Base-by-base conservation (phyloP, 2,888 invertebrate genomes). In the Parascotia fuliginaria region DNA sequence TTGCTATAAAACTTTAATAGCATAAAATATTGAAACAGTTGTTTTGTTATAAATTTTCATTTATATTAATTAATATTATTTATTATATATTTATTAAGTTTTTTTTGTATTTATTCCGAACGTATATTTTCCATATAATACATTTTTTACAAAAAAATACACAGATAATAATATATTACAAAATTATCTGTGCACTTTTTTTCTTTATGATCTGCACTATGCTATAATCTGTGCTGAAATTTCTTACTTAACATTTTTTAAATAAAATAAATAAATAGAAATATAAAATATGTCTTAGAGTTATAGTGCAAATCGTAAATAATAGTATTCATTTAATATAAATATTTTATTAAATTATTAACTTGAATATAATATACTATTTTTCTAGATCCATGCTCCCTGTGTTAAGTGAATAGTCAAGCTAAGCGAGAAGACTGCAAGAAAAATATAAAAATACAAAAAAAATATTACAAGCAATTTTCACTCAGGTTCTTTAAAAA, bases 301-400 rank as follows among this genome's bases (percentile, higher is more conserved):
- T 11, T 13, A 22, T 40, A 32, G 28, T 38, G 45, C 66, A 44
- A 39, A 47, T 56, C 49, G 52, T 31, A 15, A 41, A 48, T 51
- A 15, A 1, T 5, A 19, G 19, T 19, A 19, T 19, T 19, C 5
- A 19, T 5, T 34, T 1, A 13, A 29, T 33, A 42, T 42, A 28
- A 49, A 1, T 49, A 24, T 37, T 7, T 24, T 24, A 24, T 28
- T 12, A 16, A 3, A 31, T 27, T 42, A 57, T 42, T 65, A 65
- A 66, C 42, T 11, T 19, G n/a, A 49, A 29, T 41, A 59, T 55
- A 61, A 19, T 19, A n/a, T 60, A 72, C 71, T 75, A 45, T 80
- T 79, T 79, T 92, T 93, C 88, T 94, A 93, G 96, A 94, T 96
- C 96, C 91, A 95, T 95, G 93, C 95, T 96, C 93, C 96, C 96